Percentiles rank a stretch among this genome's conserved stretches.
Conservation (phyloP, 2,113 vertebrate genomes). For the Puma concolor region DNA sequence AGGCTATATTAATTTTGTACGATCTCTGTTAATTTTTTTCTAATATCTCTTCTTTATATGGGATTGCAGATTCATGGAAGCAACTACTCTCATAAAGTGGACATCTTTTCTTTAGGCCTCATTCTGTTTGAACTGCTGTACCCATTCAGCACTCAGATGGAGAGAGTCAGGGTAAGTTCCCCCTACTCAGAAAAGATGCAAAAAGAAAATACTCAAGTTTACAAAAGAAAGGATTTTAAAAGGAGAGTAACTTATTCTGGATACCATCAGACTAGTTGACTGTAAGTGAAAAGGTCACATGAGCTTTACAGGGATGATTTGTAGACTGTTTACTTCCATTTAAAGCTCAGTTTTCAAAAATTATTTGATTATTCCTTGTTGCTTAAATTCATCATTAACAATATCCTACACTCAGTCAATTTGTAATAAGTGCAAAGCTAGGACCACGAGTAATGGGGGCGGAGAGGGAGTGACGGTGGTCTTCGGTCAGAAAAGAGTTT, state of each 20-base stretch:
- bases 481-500: not conserved
- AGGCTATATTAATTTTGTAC: not conserved
- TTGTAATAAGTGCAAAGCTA: not conserved
- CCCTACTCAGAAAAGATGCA: not conserved
- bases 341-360: not conserved
- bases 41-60: slow-evolving; percentile 48
- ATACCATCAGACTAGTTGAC: not conserved
- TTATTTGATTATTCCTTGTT: not conserved
- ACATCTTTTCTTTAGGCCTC: slow-evolving; percentile 98
- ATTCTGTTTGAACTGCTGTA: slow-evolving; percentile 98
- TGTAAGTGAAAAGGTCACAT: not conserved
- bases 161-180: slow-evolving; percentile 93
- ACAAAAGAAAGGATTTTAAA: not conserved
- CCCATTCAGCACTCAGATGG: slow-evolving; percentile 98
- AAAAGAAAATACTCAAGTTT: not conserved
- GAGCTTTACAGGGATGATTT: not conserved
- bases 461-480: not conserved
- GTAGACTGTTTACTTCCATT: not conserved
- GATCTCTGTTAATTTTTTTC: not conserved
- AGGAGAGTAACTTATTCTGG: not conserved
- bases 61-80: slow-evolving; percentile 93
- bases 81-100: slow-evolving; percentile 98
- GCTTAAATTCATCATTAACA: not conserved
- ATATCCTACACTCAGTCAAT: not conserved
- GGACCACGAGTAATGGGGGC: not conserved